Evolutionary conservation across 2,797 vertebrate species (phyloP), one percentile per base, ranked within the genome.

Genomic region (Echiichthys vipera): DNA sequence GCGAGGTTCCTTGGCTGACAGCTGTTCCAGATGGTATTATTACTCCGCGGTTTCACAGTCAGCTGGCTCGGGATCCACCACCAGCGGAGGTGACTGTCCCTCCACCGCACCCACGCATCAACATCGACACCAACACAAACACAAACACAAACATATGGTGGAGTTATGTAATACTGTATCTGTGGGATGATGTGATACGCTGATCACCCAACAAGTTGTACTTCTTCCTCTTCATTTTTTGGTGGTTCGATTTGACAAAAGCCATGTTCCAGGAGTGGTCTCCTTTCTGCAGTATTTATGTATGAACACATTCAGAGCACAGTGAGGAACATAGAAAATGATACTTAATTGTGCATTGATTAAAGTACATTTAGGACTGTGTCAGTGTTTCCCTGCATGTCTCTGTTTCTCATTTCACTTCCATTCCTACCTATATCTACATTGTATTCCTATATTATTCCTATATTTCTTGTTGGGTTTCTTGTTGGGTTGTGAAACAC

Each of bases 21-120:
- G 87, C 87, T 89, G 88, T 71, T 90, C 90, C 90, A 92, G 89
- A 89, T 91, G 91, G 86, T 84, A 71, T 84, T 81, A 86, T 90
- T 71, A 78, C 87, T 78, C 84, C 47, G 15, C 36, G 51, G 55
- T 77, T 81, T 73, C 72, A 29, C 78, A 70, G 77, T 81, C 76
- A 65, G 78, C 83, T 82, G 87, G 84, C 87, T 55, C 51, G 46
- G 77, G 79, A 81, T 78, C 74, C 51, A 77, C 81, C 85, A 49
- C 77, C 49, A 36, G 71, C n/a, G 47, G 78, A 78, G 84, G 73
- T 68, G 81, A 62, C 62, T 27, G 69, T 81, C 76, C 78, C 74
- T 76, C 74, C 11, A 30, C 71, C 46, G 8, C 32, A 55, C 71
- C 81, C 70, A 22, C 5, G 4, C 57, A 6, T 81, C 75, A 66